Evolutionary conservation across 2,888 invertebrate species (phyloP), one percentile per base, ranked within the genome.

Genomic region (Dynastes grantii): DNA sequence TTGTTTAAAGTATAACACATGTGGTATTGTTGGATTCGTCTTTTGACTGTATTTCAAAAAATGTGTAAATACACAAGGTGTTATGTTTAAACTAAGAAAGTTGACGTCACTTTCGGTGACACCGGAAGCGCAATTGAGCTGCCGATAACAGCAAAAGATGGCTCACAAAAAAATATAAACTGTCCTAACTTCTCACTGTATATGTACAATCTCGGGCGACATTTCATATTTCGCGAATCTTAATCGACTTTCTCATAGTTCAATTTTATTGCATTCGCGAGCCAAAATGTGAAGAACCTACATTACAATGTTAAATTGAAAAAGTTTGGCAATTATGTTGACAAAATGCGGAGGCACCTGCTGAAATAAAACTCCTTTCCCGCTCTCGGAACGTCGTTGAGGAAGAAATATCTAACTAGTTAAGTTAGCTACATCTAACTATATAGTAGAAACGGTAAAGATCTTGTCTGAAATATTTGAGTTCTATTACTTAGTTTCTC

Each of bases 271-370:
- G n/a, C 22, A 40, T 58, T 64, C 49, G 37, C 16, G 64, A 73
- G 63, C 63, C 77, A 51, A 53, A 70, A 64, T 71, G 32, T 61
- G 73, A 22, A 71, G 63, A 78, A 78, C 51, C 70, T 68, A 45
- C 70, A 77, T 71, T 78, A 64, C 73, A 81, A 83, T 83, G 84
- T 84, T 84, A 85, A 85, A 85, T 85, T 85, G 84, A 85, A 85
- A 85, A 85, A 85, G 81, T 84, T 85, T 85, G 81, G 84, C 84
- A 85, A 84, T 85, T 85, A 85, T 81, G 83, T 81, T 79, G 79
- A 81, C 81, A 80, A 79, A 77, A 76, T 75, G 71, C 79, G 61
- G 58, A 53, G 78, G 77, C 75, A 75, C 65, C 73, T 78, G 65
- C 51, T 53, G 65, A 67, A 75, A 78, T 78, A 75, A 73, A 78